A percentile compares a stretch with the other conserved stretches of the same genome.
phyloP scores from a whole-genome alignment of 2,797 vertebrate species.

The Pseudopleuronectes americanus region DNA sequence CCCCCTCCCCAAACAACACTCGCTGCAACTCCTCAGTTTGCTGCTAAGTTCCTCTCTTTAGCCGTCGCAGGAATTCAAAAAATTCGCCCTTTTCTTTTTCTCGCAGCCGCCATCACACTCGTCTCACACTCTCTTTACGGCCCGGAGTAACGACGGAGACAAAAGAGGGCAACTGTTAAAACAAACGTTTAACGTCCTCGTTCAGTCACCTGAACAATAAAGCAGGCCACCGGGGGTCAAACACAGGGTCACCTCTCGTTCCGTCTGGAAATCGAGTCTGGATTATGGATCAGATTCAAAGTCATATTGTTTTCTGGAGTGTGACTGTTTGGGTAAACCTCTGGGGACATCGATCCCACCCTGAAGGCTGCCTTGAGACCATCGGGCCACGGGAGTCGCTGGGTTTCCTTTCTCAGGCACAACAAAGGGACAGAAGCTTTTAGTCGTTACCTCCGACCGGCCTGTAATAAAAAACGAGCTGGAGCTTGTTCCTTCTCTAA shows the following conservation, averaged over 20 bases:
- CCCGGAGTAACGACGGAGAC: neutral
- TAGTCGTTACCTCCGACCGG: conserved; percentile 33
- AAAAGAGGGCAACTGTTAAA: conserved; percentile 41
- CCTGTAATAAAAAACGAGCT: conserved; percentile 54
- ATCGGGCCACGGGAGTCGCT: no score
- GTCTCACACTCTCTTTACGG: conserved; percentile 1
- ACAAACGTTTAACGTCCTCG: conserved; percentile 37
- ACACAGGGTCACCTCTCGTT: conserved; percentile 23
- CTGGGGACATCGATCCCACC: no score
- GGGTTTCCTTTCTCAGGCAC: conserved; percentile 23
- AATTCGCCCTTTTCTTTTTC: conserved; percentile 10
- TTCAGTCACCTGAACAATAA: conserved; percentile 33
- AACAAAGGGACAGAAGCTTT: conserved; percentile 38
- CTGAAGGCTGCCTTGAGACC: no score
- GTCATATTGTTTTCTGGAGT: no score
- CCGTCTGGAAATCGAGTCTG: neutral
- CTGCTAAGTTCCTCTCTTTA: conserved; percentile 27
- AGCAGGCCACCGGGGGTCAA: conserved; percentile 4
- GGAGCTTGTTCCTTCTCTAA: conserved; percentile 34
- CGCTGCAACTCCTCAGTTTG: conserved; percentile 1
- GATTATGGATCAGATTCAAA: neutral
- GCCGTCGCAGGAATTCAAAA: conserved; percentile 46
- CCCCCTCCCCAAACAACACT: no score
- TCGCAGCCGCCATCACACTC: neutral
- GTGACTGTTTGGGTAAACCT: no score